A percentile compares a stretch with the other conserved stretches of the same genome.
phyloP scores from a whole-genome alignment of 1,140 invertebrate genomes.

The Papilio dardanus region DNA sequence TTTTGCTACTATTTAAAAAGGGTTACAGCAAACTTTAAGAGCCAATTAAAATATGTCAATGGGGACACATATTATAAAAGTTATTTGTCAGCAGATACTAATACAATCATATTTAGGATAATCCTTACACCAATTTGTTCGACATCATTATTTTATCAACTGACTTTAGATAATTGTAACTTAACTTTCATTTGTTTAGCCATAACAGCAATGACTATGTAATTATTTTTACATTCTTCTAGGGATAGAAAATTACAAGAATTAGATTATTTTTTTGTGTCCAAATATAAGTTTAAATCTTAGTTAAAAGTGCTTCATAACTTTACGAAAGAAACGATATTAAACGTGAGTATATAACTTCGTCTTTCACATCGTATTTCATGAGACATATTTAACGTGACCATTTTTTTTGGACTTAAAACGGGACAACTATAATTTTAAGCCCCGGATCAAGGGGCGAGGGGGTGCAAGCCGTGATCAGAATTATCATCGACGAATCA shows the following conservation, averaged over 20 bases:
- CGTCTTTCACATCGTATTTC: constrained; percentile 34
- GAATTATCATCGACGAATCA: no score
- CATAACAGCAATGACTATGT: neutral
- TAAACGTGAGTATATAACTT: constrained; percentile 3
- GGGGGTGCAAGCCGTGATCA: no score
- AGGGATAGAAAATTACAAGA: no score
- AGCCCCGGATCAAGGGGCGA: no score
- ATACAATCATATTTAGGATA: neutral
- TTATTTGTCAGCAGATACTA: neutral
- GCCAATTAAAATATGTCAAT: neutral
- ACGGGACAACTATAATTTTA: no score
- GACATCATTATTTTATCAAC: neutral
- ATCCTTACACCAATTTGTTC: neutral
- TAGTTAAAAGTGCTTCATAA: neutral
- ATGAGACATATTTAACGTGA: no score
- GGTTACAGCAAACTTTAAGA: neutral
- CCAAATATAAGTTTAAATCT: neutral
- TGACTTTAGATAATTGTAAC: neutral
- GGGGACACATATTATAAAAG: neutral
- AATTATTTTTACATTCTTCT: neutral
- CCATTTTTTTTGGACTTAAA: no score
- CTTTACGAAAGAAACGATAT: constrained; percentile 6
- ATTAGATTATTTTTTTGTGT: no score
- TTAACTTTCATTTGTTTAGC: neutral
- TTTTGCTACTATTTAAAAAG: constrained; percentile 2